A percentile compares a stretch with the other conserved stretches of the same genome.
These are phyloP conservation scores for Sebastes kiyomatsui DNA, from an alignment of 2,797 vertebrate species.

Conservation along the genomic window DNA sequence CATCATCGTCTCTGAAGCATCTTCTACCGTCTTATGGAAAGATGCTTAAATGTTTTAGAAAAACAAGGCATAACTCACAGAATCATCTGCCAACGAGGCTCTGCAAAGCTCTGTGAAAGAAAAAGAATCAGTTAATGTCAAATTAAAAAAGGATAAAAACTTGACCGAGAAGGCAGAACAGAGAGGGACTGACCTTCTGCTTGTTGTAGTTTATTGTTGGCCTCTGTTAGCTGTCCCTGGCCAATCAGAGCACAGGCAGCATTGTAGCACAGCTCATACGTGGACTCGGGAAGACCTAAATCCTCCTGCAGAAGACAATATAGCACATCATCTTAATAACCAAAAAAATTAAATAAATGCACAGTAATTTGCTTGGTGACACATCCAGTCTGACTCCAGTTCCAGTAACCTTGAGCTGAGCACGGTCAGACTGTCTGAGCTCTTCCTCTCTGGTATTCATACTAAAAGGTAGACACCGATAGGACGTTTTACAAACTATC, in stretches of 20 bases:
- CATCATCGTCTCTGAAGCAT: background rate
- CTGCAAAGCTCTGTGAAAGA: constrained; percentile 89
- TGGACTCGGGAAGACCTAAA: constrained; percentile 91
- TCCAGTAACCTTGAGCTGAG: background rate
- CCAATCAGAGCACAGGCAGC: constrained; percentile 92
- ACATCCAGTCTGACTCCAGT: background rate
- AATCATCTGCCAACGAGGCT: constrained; percentile 91
- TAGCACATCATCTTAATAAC: background rate
- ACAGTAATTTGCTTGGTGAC: background rate
- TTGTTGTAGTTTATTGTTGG: constrained; percentile 90
- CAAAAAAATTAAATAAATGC: background rate
- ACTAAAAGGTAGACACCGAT: no score
- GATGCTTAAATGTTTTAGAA: background rate
- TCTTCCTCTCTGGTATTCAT: background rate
- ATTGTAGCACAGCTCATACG: constrained; percentile 97
- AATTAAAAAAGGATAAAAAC: background rate
- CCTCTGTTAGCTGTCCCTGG: constrained; percentile 88
- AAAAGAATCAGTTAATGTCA: background rate
- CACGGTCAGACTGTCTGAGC: background rate
- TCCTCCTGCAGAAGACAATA: constrained; percentile 84
- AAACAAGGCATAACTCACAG: constrained; percentile 84
- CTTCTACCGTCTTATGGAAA: background rate
- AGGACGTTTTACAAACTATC: no score
- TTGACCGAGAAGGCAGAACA: rapidly evolving
- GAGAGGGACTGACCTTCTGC: constrained; percentile 88